Evolutionary conservation across 2,888 invertebrate species (phyloP).

Genomic region (Incurvaria masculella): DNA sequence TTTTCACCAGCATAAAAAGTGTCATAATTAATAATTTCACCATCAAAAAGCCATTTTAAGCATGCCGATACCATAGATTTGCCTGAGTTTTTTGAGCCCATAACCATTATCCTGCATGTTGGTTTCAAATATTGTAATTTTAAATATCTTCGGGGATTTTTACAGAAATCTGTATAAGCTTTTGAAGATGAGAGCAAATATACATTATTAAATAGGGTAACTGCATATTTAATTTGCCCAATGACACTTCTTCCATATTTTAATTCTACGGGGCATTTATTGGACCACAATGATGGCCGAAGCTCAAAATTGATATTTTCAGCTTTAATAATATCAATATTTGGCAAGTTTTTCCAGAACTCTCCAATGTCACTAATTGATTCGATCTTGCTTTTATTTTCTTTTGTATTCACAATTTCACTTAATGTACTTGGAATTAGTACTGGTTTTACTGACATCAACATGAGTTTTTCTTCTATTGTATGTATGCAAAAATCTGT

Average conservation of each 20-base stretch:
- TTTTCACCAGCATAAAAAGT: conserved; percentile 25
- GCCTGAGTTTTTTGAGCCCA: conserved; percentile 59
- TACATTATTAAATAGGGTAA: conserved; percentile 59
- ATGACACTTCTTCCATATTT: conserved; percentile 44
- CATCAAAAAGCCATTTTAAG: conserved; percentile 51
- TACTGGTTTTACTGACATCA: conserved; percentile 30
- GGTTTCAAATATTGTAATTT: conserved; percentile 55
- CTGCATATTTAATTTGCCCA: conserved; percentile 54
- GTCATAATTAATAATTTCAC: conserved; percentile 37
- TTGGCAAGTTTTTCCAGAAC: conserved; percentile 36
- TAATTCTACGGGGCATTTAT: conserved; percentile 62
- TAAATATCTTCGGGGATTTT: conserved; percentile 61
- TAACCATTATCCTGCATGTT: conserved; percentile 56
- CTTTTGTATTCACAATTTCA: conserved; percentile 14
- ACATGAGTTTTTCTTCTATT: conserved; percentile 36
- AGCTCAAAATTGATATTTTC: conserved; percentile 30
- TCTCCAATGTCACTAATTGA: conserved; percentile 36
- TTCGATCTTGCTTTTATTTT: conserved; percentile 23
- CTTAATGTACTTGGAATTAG: conserved; percentile 38
- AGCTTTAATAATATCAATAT: conserved; percentile 26
- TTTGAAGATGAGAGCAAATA: conserved; percentile 55
- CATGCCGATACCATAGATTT: conserved; percentile 56
- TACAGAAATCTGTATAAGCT: conserved; percentile 50
- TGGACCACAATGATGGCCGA: conserved; percentile 55
- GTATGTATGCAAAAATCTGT: conserved; percentile 46